Conservation (phyloP, 30 jellyfish, hydroid and myxozoan genomes). For the Calvadosia cruxmelitensis region DNA sequence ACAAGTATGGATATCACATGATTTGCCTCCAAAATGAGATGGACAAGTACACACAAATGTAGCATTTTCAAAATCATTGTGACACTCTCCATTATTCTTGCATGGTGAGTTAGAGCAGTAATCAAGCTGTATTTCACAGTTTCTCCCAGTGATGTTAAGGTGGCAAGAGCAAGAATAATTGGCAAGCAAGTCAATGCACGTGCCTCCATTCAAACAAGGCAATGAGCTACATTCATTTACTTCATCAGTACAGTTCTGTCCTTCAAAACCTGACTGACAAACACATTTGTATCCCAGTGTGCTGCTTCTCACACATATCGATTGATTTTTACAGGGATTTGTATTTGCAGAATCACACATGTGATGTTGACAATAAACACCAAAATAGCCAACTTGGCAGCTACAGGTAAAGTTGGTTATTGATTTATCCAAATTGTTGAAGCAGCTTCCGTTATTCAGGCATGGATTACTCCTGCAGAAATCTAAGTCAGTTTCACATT, state of each 20-base stretch:
- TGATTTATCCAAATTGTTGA: conserved; percentile 8
- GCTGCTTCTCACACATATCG: not conserved
- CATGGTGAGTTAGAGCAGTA: conserved; percentile 54
- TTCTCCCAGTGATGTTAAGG: conserved; percentile 35
- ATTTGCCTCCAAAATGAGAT: conserved; percentile 27
- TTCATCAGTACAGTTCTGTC: conserved; percentile 55
- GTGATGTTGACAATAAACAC: not conserved
- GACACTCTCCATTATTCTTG: conserved; percentile 55
- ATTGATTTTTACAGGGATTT: not conserved
- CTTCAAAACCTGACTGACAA: conserved; percentile 60
- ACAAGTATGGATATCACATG: conserved; percentile 37
- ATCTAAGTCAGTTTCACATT: conserved; percentile 69
- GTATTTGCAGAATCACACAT: not conserved
- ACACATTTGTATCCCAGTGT: conserved; percentile 23
- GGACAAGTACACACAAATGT: conserved; percentile 48
- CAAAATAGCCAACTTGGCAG: conserved; percentile 27
- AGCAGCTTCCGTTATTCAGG: conserved; percentile 47
- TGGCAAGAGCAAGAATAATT: conserved; percentile 43
- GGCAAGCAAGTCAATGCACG: conserved; percentile 29
- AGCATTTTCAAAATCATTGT: conserved; percentile 6
- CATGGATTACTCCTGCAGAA: conserved; percentile 49
- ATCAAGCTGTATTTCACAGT: conserved; percentile 37
- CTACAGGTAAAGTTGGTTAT: conserved; percentile 26
- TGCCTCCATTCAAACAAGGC: conserved; percentile 61
- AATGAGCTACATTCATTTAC: conserved; percentile 59